These are phyloP conservation scores for Polydesmus complanatus DNA, from an alignment of 2,888 invertebrate genomes.

Conservation along the genomic window DNA sequence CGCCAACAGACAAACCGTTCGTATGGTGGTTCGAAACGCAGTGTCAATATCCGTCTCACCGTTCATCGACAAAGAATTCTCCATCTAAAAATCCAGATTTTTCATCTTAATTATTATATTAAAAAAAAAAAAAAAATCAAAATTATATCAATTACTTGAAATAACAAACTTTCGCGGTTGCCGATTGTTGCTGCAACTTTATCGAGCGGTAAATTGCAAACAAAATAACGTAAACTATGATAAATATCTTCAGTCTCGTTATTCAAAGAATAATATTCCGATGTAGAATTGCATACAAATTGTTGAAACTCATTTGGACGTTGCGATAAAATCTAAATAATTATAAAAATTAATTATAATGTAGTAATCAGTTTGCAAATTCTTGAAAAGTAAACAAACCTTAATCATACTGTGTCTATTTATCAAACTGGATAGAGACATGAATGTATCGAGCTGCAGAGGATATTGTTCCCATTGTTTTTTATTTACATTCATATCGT, in stretches of 20 bases:
- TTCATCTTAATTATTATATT: not conserved
- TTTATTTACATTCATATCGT: not conserved
- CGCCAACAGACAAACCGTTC: not conserved
- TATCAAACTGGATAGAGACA: not conserved
- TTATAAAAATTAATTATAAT: too few relatives aligned
- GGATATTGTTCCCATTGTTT: not conserved
- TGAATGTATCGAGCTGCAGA: not conserved
- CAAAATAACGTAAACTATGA: not conserved
- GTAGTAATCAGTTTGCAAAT: too few relatives aligned
- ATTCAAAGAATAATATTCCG: not conserved
- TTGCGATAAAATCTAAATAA: not conserved
- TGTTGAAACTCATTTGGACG: not conserved
- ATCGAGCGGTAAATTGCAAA: not conserved
- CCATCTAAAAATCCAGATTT: not conserved
- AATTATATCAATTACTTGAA: too few relatives aligned
- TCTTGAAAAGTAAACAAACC: too few relatives aligned
- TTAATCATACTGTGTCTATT: not conserved
- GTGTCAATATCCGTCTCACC: constrained; percentile 6
- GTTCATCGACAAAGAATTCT: constrained; percentile 1
- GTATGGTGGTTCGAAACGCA: not conserved
- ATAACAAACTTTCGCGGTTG: not conserved
- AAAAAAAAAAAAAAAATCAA: not conserved
- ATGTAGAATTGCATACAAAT: not conserved
- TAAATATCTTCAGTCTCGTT: not conserved
- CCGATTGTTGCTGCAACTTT: not conserved